Evolutionary conservation across 1,140 invertebrate species (phyloP), one percentile per base, ranked within the genome.

Genomic region (Aradophagus sp.): DNA sequence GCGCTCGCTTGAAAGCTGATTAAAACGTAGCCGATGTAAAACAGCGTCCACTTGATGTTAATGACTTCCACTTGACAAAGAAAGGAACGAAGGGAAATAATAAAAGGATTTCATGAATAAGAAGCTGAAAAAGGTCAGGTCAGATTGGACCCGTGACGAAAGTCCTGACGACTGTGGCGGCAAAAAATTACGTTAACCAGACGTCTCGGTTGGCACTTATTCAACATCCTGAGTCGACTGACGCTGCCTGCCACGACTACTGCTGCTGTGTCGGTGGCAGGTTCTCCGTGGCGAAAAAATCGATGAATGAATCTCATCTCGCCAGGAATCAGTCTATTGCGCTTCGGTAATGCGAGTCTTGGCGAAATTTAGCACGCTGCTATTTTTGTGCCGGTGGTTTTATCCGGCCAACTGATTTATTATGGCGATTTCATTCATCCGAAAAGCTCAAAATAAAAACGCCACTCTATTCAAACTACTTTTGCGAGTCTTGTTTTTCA

Each of bases 271-370:
- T 45, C 59, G 58, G 66, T 73, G 75, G 78, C 79, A 81, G 79
- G 79, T 79, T 80, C 66, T 77, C 58, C 31, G 42, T 35, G 20
- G 52, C 73, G 48, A 80, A 82, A 83, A 82, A 83, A 82, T 76
- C 74, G 73, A 81, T 80, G 80, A 83, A 82, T 84, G 80, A 84
- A 81, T 75, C 75, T 77, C 71, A 81, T 76, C 74, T 77, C 69
- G 53, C 34, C 70, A 67, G 62, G 74, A 79, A 76, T 74, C 77
- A 73, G 76, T 52, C 73, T 73, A 74, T 75, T 76, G 69, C 71
- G 62, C 47, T 66, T 70, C 17, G 47, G 26, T 52, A 53, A 52
- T 53, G 47, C 47, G 45, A 36, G 50, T 58, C 45, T 19, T 10
- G 11, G 42, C 27, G 14, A 58, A 67, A 59, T 59, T 58, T 67